Base-by-base conservation (phyloP, 2,888 invertebrate genomes). In the Pseudolycoriella hygida region DNA sequence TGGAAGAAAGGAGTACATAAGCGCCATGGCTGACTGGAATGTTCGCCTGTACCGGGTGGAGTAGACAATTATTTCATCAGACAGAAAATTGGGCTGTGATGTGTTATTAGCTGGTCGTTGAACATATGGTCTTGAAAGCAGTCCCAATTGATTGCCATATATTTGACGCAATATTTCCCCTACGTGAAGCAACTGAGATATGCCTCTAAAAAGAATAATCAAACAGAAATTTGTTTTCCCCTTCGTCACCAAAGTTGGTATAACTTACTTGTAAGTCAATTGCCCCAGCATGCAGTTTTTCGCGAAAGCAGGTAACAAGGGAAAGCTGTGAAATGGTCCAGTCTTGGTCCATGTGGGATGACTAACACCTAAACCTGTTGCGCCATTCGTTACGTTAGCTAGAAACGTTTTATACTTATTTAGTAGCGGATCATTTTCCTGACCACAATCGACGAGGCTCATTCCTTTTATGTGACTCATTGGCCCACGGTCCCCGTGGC, bases 401-500 rank as follows among this genome's bases (percentile, higher is more conserved):
- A 49, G 17, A 43, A 46, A 49, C 41, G 42, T 42, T 34, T 32
- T 45, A 31, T 53, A 65, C 62, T 57, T 62, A 49, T 63, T 62
- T 30, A 66, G 55, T 46, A 64, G 52, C 40, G 49, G 54, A 51
- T 73, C 71, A 32, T 61, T 56, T 15, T 57, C 57, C 14, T 19
- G 20, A 37, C 80, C 80, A 60, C 92, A 93, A 50, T 86, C 80
- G 15, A 92, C 71, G 44, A 73, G 73, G 43, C 80, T 77, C 34
- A 86, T 80, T 48, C 81, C 83, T 44, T 78, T 73, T 1, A 93
- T 74, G 57, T 87, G 84, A 10, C 85, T 80, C 50, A 93, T 69
- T 0, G 92, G 86, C 0, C 90, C 88, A 42, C 93, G 69, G 60
- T 92, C 92, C 0, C 93, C 93, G 59, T 93, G 93, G 14, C 93